These are phyloP conservation scores for Hemibagrus wyckioides DNA, from an alignment of 2,113 vertebrate species.

Conservation along the genomic window DNA sequence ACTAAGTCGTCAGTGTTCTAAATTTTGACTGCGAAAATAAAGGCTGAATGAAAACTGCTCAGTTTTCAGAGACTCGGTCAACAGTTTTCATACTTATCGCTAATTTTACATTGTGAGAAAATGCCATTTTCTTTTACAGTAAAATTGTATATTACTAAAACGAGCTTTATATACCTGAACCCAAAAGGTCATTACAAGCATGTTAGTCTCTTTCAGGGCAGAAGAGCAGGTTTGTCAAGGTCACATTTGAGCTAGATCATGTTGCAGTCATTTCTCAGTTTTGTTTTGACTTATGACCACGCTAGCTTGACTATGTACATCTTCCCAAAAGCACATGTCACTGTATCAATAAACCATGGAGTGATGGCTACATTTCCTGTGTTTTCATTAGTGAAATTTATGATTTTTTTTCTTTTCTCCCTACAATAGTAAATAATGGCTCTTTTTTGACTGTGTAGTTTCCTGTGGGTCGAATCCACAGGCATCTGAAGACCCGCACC, in stretches of 20 bases:
- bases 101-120: neutral
- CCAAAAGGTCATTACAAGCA: too few species aligned
- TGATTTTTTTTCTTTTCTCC: too few species aligned
- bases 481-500: slow-evolving; percentile 97
- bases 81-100: neutral
- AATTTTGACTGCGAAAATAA: neutral
- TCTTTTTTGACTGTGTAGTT: slow-evolving; percentile 74
- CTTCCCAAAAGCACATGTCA: neutral
- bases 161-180: too few species aligned
- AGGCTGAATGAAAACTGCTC: neutral
- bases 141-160: too few species aligned
- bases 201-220: neutral
- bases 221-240: neutral
- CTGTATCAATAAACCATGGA: neutral
- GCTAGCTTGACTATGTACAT: neutral
- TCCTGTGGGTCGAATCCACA: slow-evolving; percentile 95
- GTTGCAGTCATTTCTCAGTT: neutral
- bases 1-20: neutral
- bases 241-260: neutral
- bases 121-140: neutral
- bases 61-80: neutral
- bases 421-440: neutral
- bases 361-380: neutral
- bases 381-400: neutral
- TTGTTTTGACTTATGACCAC: neutral